Evolutionary conservation across 1,140 invertebrate species (phyloP).

Genomic region (Lineus longissimus): DNA sequence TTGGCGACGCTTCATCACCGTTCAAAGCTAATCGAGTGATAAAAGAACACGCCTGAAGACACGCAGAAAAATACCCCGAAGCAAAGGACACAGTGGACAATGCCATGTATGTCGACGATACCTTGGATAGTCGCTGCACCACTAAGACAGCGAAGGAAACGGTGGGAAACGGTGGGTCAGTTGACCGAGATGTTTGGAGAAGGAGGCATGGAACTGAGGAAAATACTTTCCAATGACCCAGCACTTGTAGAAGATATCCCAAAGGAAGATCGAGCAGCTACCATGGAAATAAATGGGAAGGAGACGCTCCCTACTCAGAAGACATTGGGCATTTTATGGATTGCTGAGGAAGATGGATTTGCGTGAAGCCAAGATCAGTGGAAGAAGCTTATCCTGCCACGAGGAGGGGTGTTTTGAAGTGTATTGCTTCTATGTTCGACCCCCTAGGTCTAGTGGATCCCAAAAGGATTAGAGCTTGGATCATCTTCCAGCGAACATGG

Average conservation of each 20-base stretch:
- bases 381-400: not conserved
- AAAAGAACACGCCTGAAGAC: not conserved
- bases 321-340: conserved; percentile 9
- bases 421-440: not conserved
- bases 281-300: not conserved
- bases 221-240: not conserved
- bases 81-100: not conserved
- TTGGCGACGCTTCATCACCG: conserved; percentile 11
- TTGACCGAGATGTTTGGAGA: not conserved
- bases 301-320: not conserved
- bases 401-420: not conserved
- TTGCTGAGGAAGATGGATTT: conserved; percentile 15
- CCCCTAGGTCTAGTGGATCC: not conserved
- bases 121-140: not conserved
- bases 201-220: not conserved
- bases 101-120: conserved; percentile 3
- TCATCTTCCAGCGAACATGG: conserved; percentile 2
- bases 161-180: not conserved
- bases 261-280: not conserved
- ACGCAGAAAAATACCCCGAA: not conserved
- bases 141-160: not conserved
- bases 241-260: not conserved
- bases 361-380: not conserved
- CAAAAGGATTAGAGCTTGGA: not conserved
- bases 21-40: conserved; percentile 13